These are phyloP conservation scores for Stomatorhinus ivindoensis DNA, from an alignment of 2,113 vertebrate genomes.

Conservation along the genomic window DNA sequence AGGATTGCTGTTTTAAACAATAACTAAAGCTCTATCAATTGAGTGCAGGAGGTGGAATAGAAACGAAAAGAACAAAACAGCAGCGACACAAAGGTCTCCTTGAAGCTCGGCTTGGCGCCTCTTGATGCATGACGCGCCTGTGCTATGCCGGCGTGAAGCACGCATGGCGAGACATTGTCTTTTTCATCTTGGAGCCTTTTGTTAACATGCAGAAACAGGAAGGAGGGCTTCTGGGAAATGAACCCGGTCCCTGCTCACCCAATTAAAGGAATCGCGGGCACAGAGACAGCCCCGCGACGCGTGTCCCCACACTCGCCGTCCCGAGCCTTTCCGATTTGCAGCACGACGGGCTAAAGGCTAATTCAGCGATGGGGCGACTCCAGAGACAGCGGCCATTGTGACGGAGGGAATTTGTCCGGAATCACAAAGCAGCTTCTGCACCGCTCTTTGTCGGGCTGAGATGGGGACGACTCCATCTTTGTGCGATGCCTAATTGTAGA, in stretches of 20 bases:
- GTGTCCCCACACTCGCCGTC: conserved; percentile 73
- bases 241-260: conserved; percentile 67
- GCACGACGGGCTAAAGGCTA: conserved; percentile 65
- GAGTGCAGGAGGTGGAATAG: conserved; percentile 40
- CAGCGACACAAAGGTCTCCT: conserved; percentile 71
- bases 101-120: conserved; percentile 65
- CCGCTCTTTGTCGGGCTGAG: conserved; percentile 31
- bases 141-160: conserved; percentile 68
- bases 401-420: conserved; percentile 47
- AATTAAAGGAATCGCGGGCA: conserved; percentile 70
- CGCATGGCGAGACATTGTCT: conserved; percentile 60
- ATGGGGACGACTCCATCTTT: not conserved
- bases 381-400: conserved; percentile 46
- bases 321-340: conserved; percentile 66
- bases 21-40: not conserved
- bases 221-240: conserved; percentile 55
- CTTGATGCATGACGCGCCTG: conserved; percentile 65
- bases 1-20: not conserved
- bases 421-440: conserved; percentile 39
- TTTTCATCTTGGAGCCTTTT: conserved; percentile 69
- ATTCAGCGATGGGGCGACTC: conserved; percentile 61
- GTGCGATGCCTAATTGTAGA: not conserved
- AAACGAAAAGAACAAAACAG: conserved; percentile 61
- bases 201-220: conserved; percentile 61
- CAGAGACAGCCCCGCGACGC: conserved; percentile 67